These are phyloP conservation scores for Maconellicoccus hirsutus DNA, from an alignment of 1,140 invertebrate species.

Conservation along the genomic window DNA sequence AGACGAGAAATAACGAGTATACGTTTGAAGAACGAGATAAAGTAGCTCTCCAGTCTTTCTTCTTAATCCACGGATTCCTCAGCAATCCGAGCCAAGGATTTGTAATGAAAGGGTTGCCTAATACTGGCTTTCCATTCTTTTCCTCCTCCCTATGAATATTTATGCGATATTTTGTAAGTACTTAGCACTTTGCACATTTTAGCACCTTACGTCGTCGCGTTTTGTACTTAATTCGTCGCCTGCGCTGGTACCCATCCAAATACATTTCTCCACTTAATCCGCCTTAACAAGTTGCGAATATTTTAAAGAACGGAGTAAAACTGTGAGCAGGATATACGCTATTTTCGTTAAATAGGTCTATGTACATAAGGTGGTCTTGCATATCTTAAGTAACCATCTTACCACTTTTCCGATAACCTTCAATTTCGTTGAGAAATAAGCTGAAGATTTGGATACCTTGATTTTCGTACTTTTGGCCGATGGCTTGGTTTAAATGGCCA, in stretches of 20 bases:
- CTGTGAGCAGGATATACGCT: too few species aligned
- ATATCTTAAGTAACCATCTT: too few species aligned
- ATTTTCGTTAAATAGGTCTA: too few species aligned
- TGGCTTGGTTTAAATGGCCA: too few species aligned
- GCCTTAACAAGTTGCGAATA: conserved; percentile 18
- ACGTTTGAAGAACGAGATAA: conserved; percentile 20
- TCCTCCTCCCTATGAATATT: conserved; percentile 19
- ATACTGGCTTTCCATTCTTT: conserved; percentile 14
- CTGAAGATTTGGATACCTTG: too few species aligned
- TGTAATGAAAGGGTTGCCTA: conserved; percentile 21
- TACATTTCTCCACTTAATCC: conserved; percentile 19
- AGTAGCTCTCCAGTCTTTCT: conserved; percentile 15
- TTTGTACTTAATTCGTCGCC: neutral
- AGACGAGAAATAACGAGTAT: conserved; percentile 2
- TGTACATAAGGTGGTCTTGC: too few species aligned
- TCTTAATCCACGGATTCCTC: conserved; percentile 16
- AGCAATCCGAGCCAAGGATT: conserved; percentile 16
- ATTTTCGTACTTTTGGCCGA: too few species aligned
- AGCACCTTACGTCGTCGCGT: conserved; percentile 9
- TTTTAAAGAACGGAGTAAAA: conserved; percentile 13
- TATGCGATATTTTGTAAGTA: conserved; percentile 19
- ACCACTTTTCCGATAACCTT: too few species aligned
- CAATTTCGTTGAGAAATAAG: too few species aligned
- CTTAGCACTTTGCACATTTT: conserved; percentile 17
- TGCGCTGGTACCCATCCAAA: conserved; percentile 16